Conservation (phyloP, 2,888 invertebrate genomes). For the Salticus scenicus region DNA sequence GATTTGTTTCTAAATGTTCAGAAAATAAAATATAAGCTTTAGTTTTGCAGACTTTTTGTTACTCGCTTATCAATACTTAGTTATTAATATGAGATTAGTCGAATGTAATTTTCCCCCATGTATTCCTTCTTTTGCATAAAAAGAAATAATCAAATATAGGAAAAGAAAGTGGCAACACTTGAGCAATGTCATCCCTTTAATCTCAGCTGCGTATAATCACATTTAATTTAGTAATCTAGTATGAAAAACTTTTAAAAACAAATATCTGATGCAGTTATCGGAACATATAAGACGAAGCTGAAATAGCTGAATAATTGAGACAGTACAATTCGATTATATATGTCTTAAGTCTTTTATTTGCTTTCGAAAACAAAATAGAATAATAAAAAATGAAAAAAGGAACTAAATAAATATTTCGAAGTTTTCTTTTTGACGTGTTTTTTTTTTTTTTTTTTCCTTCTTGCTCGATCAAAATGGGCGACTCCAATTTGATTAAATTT, state of each 20-base stretch:
- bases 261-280: not conserved
- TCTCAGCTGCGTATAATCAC: constrained; percentile 23
- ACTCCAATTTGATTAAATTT: constrained; percentile 58
- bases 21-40: not conserved
- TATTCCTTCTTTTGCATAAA: not conserved
- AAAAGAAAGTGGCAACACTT: not conserved
- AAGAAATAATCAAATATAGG: not conserved
- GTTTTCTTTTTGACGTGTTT: not conserved
- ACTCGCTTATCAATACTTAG: not conserved
- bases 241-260: constrained; percentile 39
- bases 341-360: constrained; percentile 31
- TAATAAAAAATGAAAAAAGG: not conserved
- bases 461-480: constrained; percentile 13
- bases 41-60: not conserved
- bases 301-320: constrained; percentile 59
- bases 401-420: constrained; percentile 53
- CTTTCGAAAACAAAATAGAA: constrained; percentile 4
- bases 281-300: constrained; percentile 15
- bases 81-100: constrained; percentile 12
- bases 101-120: not conserved
- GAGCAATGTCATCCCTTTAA: constrained; percentile 9
- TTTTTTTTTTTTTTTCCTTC: constrained; percentile 18
- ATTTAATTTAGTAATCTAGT: constrained; percentile 34
- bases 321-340: constrained; percentile 38
- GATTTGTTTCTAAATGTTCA: not conserved